A percentile compares a stretch with the other conserved stretches of the same genome.
Evolutionary conservation across 37 sponge, comb jelly and placozoan genomes (phyloP).

Genomic region (Eunapius fragilis): DNA sequence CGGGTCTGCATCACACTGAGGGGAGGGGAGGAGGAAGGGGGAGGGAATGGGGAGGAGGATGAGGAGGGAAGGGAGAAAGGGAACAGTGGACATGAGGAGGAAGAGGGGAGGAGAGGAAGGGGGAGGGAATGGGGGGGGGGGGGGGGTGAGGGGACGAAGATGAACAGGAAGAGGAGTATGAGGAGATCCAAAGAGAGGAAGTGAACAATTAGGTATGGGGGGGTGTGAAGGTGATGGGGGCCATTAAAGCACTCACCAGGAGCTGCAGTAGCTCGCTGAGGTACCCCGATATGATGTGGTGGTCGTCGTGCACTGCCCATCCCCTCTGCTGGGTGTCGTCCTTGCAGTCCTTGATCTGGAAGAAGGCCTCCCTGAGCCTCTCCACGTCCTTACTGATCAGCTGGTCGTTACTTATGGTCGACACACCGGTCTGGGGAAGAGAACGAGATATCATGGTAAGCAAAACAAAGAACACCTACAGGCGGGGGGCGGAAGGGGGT

Average conservation of each 20-base stretch:
- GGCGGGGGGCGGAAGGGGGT: no score
- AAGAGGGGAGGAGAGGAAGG: neutral
- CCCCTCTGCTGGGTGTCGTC: conserved; percentile 86
- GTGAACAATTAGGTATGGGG: neutral
- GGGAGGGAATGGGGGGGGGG: neutral
- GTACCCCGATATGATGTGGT: conserved; percentile 45
- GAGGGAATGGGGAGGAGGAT: neutral
- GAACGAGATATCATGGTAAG: neutral
- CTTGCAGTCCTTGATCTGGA: conserved; percentile 61
- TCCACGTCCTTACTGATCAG: conserved; percentile 46
- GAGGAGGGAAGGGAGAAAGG: neutral
- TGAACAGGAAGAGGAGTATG: neutral
- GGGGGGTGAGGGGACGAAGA: neutral
- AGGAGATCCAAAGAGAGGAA: neutral
- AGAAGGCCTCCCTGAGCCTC: conserved; percentile 64
- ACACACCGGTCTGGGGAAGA: neutral
- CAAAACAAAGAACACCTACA: no score
- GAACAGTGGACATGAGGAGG: neutral
- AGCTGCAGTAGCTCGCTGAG: conserved; percentile 78
- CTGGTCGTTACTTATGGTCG: neutral
- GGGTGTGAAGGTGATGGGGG: neutral
- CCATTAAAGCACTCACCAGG: conserved; percentile 34
- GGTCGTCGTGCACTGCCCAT: conserved; percentile 84
- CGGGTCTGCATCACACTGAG: conserved; percentile 85
- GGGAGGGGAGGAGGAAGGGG: neutral